Conservation (phyloP, 2,888 invertebrate species). For the Vannuccia rotundouncinata region DNA sequence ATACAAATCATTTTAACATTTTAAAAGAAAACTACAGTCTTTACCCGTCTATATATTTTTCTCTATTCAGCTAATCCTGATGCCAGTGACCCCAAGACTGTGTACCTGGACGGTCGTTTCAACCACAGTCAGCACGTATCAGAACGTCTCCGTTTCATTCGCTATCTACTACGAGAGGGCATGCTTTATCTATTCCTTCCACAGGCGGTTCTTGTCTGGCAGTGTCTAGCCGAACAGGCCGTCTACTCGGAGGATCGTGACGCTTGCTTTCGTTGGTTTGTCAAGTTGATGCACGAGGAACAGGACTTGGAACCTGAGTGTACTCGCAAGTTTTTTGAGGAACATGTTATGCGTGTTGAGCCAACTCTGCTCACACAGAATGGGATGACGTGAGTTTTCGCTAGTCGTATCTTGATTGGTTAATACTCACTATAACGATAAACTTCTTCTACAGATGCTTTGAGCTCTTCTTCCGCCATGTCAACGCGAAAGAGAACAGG, state of each 20-base stretch:
- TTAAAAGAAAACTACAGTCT: too few species aligned
- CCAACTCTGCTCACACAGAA: slow-evolving; percentile 83
- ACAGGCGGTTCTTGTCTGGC: slow-evolving; percentile 85
- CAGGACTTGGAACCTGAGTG: slow-evolving; percentile 92
- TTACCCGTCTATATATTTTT: too few species aligned
- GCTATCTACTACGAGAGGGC: slow-evolving; percentile 66
- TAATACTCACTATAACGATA: too few species aligned
- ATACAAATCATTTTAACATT: too few species aligned
- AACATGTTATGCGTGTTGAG: slow-evolving; percentile 82
- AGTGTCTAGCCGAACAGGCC: slow-evolving; percentile 84
- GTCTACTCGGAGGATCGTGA: slow-evolving; percentile 85
- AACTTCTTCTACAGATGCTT: slow-evolving; percentile 59
- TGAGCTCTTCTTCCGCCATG: slow-evolving; percentile 82
- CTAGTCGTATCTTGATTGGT: too few species aligned
- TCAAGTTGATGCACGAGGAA: slow-evolving; percentile 72
- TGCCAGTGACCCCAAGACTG: slow-evolving; percentile 39
- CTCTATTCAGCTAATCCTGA: slow-evolving; percentile 35
- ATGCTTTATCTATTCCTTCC: slow-evolving; percentile 91
- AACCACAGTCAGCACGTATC: slow-evolving; percentile 85
- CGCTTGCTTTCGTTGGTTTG: slow-evolving; percentile 95
- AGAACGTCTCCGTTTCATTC: slow-evolving; percentile 81
- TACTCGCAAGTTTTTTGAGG: slow-evolving; percentile 88
- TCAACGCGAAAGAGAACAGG: slow-evolving; percentile 88
- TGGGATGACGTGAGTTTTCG: slow-evolving; percentile 74
- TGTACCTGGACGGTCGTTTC: slow-evolving; percentile 71